Evolutionary conservation across 2,113 vertebrate species (phyloP).

Genomic region (Colius striatus): DNA sequence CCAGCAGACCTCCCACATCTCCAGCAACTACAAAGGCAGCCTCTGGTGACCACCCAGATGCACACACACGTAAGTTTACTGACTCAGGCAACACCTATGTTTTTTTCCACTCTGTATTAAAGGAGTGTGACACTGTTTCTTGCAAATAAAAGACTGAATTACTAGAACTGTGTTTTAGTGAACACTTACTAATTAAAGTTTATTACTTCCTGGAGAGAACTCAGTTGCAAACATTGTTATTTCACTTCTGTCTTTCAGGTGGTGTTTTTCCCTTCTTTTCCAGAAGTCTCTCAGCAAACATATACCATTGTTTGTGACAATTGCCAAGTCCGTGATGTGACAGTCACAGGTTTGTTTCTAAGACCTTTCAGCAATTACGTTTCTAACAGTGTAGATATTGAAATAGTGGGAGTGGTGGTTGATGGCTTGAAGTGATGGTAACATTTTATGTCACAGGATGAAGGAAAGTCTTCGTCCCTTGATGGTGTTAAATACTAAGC

Average conservation of each 20-base stretch:
- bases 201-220: background rate
- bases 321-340: constrained; percentile 86
- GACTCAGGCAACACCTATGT: background rate
- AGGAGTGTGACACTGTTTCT: background rate
- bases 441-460: background rate
- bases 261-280: constrained; percentile 83
- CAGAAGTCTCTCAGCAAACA: constrained; percentile 70
- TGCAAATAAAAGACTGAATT: background rate
- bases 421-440: background rate
- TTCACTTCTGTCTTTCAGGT: constrained; percentile 76
- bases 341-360: constrained; percentile 81
- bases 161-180: background rate
- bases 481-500: background rate
- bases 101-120: background rate
- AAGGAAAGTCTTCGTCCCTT: background rate
- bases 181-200: background rate
- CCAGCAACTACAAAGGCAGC: background rate
- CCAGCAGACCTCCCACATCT: background rate
- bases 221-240: background rate
- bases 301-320: constrained; percentile 89
- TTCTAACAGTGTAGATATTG: background rate
- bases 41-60: background rate
- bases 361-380: background rate
- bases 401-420: background rate
- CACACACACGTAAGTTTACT: background rate